Percentiles rank a stretch among this genome's conserved stretches.
Evolutionary conservation across 2,797 vertebrate genomes (phyloP).

Genomic region (Nyctibius grandis): DNA sequence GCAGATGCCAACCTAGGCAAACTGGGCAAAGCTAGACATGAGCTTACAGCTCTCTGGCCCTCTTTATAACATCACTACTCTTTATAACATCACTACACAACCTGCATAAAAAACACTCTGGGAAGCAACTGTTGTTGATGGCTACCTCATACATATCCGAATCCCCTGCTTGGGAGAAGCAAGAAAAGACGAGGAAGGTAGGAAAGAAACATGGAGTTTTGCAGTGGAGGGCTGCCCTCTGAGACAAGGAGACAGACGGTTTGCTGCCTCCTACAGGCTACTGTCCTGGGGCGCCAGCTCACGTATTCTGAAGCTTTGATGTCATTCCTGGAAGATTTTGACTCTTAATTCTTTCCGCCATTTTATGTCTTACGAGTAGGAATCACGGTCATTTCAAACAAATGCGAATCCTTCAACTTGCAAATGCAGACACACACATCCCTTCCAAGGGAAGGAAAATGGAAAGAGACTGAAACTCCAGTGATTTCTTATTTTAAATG

Average conservation of each 20-base stretch:
- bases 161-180: not conserved
- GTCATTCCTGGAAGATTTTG: not conserved
- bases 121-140: not conserved
- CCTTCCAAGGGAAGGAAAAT: not conserved
- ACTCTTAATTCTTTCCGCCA: not conserved
- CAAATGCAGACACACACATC: not conserved
- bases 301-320: not conserved
- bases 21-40: not conserved
- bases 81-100: not conserved
- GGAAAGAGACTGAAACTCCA: not conserved
- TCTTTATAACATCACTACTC: not conserved
- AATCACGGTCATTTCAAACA: not conserved
- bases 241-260: not conserved
- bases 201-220: not conserved
- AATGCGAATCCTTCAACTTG: not conserved
- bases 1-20: not conserved
- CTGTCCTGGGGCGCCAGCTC: not conserved
- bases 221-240: not conserved
- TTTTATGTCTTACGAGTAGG: not conserved
- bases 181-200: not conserved
- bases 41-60: not conserved
- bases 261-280: slow-evolving; percentile 26
- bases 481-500: not conserved
- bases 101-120: not conserved
- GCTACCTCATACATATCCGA: not conserved